Base-by-base conservation (phyloP, 2,113 vertebrate genomes). In the Nerophis lumbriciformis region DNA sequence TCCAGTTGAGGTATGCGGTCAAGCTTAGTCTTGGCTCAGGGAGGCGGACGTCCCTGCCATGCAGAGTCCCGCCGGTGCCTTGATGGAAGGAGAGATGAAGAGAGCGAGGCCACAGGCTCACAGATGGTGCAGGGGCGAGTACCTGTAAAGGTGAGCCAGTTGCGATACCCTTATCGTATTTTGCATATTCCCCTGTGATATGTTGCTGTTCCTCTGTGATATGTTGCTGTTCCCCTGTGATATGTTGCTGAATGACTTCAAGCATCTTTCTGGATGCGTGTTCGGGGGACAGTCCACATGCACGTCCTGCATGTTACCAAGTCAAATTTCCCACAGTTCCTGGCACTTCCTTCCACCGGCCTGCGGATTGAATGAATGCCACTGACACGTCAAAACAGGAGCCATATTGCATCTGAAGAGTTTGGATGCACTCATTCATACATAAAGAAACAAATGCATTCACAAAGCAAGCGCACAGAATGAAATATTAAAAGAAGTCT, bases 401-500 rank as follows among this genome's bases (percentile, higher is more conserved):
- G n/a, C 35, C 45, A 48, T 48, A 48, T 49, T 63, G 16, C 45
- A 21, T 60, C 12, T 28, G 11, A 61, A 15, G 21, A 59, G 53
- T 57, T 68, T 37, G 28, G 52, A 63, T 19, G 36, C 14, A 37
- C 19, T 7, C 49, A 28, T 37, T 49, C 55, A 15, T 48, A 0
- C 36, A 69, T 71, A 69, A 36, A 59, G 13, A 48, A 59, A 28
- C 13, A 48, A 7, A 49, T 14, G 37, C 49, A 21, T 10, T 11
- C 59, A 63, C 72, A 53, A 65, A 72, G 68, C 55, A 53, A 39
- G 7, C 36, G 28, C 49, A 62, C 53, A 42, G 58, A 63, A 63
- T 68, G 37, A 72, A 78, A 75, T 69, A 66, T 69, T 54, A 44
- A 44, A 66, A 75, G 65, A 69, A 39, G n/a, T 68, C 51, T 55